These are phyloP conservation scores for Proterorhinus semilunaris DNA, from an alignment of 2,113 vertebrate genomes.

Conservation along the genomic window DNA sequence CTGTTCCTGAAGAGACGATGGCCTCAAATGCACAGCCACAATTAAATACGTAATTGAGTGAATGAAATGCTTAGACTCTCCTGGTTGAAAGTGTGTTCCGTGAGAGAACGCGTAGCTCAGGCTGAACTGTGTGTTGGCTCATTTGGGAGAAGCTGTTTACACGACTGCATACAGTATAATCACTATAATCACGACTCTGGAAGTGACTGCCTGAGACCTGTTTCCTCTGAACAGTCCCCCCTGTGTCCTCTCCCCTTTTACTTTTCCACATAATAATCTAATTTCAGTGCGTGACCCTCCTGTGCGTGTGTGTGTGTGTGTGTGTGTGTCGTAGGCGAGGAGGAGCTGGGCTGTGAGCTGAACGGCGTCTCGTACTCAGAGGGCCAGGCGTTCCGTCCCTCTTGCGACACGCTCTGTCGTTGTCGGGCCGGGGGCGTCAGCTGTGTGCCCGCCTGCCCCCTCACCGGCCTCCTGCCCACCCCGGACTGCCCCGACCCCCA, in stretches of 20 bases:
- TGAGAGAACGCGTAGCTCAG: no score
- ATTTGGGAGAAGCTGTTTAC: constrained; percentile 38
- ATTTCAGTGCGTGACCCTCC: not conserved
- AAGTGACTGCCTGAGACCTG: constrained; percentile 30
- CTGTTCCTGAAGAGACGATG: no score
- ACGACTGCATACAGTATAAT: constrained; percentile 16
- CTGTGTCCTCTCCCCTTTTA: constrained; percentile 23
- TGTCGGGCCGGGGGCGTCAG: constrained; percentile 85
- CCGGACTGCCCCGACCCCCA: constrained; percentile 85
- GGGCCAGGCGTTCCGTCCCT: constrained; percentile 89
- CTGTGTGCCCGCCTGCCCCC: constrained; percentile 82
- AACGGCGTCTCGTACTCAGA: constrained; percentile 83
- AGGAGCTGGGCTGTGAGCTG: constrained; percentile 82
- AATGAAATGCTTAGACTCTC: no score
- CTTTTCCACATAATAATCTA: constrained; percentile 10
- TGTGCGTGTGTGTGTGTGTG: no score
- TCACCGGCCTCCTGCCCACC: constrained; percentile 79
- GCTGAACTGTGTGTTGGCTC: not conserved
- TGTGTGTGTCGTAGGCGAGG: constrained; percentile 71
- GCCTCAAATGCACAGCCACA: no score
- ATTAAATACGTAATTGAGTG: no score
- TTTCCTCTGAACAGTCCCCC: constrained; percentile 31
- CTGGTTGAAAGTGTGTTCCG: no score
- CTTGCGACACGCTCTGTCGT: constrained; percentile 82
- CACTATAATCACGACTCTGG: constrained; percentile 26